Evolutionary conservation across 2,888 invertebrate species (phyloP).

Genomic region (Arrhopalites spinosus): DNA sequence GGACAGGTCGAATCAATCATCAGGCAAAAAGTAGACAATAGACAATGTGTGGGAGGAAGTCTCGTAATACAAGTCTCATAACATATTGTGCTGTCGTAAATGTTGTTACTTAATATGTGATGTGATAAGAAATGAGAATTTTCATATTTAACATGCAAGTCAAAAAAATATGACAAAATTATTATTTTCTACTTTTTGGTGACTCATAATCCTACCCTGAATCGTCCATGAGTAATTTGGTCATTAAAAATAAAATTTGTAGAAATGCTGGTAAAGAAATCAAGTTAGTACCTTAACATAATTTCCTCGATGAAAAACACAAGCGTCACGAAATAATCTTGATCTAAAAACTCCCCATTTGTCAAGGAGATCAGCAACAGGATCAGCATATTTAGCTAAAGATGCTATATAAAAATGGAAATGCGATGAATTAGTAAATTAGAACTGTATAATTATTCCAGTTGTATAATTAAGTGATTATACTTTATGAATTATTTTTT

Average conservation of each 20-base stretch:
- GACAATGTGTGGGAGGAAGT: no score
- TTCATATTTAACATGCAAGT: no score
- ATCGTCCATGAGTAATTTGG: no score
- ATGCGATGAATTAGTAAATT: background rate
- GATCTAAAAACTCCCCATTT: slow-evolving; percentile 96
- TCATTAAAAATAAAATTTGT: slow-evolving; percentile 2
- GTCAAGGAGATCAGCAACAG: slow-evolving; percentile 97
- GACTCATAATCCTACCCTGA: no score
- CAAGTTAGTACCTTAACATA: slow-evolving; percentile 90
- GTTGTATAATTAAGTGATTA: background rate
- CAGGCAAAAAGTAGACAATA: no score
- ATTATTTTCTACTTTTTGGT: no score
- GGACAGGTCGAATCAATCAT: no score
- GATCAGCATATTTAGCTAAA: slow-evolving; percentile 87
- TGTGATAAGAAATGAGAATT: no score
- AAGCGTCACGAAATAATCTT: slow-evolving; percentile 97
- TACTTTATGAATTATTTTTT: slow-evolving; percentile 59
- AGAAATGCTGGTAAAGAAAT: background rate
- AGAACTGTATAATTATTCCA: slow-evolving; percentile 1
- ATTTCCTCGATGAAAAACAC: slow-evolving; percentile 99
- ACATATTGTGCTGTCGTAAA: no score
- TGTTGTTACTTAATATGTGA: no score
- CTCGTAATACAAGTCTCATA: no score
- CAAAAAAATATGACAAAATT: no score
- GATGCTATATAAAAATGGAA: slow-evolving; percentile 43